Percentiles rank a stretch among this genome's conserved stretches.
phyloP scores from a whole-genome alignment of 2,113 vertebrate genomes.

The Tyto alba region DNA sequence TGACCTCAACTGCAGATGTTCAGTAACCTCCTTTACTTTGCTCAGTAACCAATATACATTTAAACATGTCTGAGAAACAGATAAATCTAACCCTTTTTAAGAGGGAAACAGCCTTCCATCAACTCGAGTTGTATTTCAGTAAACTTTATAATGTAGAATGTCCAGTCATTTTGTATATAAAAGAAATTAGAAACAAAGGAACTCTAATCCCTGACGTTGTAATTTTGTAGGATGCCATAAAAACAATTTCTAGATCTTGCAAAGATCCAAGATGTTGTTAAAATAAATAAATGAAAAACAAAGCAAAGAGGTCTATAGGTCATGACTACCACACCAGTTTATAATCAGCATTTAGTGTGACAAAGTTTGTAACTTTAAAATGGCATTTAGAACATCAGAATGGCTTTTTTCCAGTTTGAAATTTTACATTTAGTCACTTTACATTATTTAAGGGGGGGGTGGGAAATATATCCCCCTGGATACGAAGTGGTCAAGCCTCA shows the following conservation, averaged over 20 bases:
- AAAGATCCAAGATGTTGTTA: neutral
- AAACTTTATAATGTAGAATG: neutral
- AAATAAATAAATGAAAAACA: neutral
- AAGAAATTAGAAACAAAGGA: neutral
- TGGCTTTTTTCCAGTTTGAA: neutral
- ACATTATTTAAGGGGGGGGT: fast-evolving
- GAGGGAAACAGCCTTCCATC: neutral
- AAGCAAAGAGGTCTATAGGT: neutral
- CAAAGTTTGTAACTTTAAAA: neutral
- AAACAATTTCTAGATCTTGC: neutral
- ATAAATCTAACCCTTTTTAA: neutral
- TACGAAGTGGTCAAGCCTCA: fast-evolving
- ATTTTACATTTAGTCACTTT: neutral
- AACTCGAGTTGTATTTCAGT: neutral
- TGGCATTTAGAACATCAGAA: neutral
- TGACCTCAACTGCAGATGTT: neutral
- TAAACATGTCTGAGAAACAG: neutral
- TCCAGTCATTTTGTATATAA: neutral
- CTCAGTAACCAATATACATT: neutral
- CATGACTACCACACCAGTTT: neutral
- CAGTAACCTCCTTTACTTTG: neutral
- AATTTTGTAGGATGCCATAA: neutral
- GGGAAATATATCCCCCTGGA: neutral
- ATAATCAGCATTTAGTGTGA: neutral
- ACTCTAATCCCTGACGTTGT: neutral